These are phyloP conservation scores for Cottoperca gobio DNA, from an alignment of 2,797 vertebrate genomes.

Conservation along the genomic window DNA sequence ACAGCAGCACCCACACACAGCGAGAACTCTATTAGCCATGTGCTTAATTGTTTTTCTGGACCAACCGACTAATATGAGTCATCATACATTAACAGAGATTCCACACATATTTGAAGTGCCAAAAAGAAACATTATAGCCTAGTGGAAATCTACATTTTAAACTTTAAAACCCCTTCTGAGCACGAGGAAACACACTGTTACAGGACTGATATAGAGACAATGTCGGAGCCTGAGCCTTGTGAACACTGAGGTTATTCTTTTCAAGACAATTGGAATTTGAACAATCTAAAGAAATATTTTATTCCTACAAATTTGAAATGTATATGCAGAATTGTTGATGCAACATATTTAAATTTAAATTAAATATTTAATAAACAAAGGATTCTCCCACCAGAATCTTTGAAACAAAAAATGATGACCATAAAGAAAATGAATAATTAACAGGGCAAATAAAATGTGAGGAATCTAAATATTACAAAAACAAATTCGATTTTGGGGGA, in stretches of 20 bases:
- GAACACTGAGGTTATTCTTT: not conserved
- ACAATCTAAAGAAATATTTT: not conserved
- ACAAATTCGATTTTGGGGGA: not conserved
- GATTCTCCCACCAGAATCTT: not conserved
- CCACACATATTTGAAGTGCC: not conserved
- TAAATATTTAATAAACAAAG: not conserved
- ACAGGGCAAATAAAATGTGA: not conserved
- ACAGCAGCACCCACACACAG: not conserved
- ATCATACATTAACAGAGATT: not conserved
- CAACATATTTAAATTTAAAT: not conserved
- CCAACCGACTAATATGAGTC: conserved; percentile 11
- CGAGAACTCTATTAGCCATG: not conserved
- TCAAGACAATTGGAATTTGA: not conserved
- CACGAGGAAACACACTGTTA: not conserved
- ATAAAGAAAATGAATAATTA: not conserved
- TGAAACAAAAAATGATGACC: not conserved
- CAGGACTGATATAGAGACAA: not conserved
- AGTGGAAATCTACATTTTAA: no score
- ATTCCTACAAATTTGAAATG: not conserved
- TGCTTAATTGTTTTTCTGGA: conserved; percentile 18
- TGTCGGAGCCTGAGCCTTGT: not conserved
- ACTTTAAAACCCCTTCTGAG: not conserved
- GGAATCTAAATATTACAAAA: not conserved
- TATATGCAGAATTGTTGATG: not conserved
- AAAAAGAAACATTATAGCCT: not conserved